Percentiles rank a stretch among this genome's conserved stretches.
Evolutionary conservation across 1,140 invertebrate genomes (phyloP).

Genomic region (Scaptomyza graminum): DNA sequence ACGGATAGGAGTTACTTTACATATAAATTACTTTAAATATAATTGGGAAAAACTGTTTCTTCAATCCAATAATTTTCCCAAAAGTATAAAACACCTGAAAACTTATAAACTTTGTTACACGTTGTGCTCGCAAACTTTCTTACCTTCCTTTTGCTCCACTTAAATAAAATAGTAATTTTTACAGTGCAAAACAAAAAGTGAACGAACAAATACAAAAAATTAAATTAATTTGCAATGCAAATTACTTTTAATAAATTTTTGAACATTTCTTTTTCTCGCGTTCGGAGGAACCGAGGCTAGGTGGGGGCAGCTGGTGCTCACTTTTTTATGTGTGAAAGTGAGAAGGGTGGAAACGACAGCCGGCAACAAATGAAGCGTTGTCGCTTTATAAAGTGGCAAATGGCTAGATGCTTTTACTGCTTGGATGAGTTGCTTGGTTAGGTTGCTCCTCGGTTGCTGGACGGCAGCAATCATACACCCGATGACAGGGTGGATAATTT

Average conservation of each 20-base stretch:
- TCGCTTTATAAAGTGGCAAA: slow-evolving; percentile 46
- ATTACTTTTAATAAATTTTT: slow-evolving; percentile 67
- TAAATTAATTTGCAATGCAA: slow-evolving; percentile 77
- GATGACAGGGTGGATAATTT: slow-evolving; percentile 44
- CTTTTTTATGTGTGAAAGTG: background rate
- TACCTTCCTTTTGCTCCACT: no score
- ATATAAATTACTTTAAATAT: no score
- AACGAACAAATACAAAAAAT: slow-evolving; percentile 48
- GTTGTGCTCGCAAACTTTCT: no score
- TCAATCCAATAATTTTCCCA: no score
- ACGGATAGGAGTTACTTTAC: no score
- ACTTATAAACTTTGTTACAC: no score
- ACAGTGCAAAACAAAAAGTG: slow-evolving; percentile 13
- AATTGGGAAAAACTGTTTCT: no score
- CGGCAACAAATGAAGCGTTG: slow-evolving; percentile 44
- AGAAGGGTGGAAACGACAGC: background rate
- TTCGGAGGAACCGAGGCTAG: background rate
- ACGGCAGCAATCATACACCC: no score
- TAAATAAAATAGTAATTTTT: slow-evolving; percentile 12
- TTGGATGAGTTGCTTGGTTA: background rate
- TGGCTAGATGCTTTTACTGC: background rate
- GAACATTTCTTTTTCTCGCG: slow-evolving; percentile 38
- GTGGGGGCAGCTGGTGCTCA: slow-evolving; percentile 38
- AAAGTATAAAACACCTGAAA: no score
- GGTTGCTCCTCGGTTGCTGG: slow-evolving; percentile 11